These are phyloP conservation scores for Vireo altiloquus DNA, from an alignment of 2,113 vertebrate species.

Conservation along the genomic window DNA sequence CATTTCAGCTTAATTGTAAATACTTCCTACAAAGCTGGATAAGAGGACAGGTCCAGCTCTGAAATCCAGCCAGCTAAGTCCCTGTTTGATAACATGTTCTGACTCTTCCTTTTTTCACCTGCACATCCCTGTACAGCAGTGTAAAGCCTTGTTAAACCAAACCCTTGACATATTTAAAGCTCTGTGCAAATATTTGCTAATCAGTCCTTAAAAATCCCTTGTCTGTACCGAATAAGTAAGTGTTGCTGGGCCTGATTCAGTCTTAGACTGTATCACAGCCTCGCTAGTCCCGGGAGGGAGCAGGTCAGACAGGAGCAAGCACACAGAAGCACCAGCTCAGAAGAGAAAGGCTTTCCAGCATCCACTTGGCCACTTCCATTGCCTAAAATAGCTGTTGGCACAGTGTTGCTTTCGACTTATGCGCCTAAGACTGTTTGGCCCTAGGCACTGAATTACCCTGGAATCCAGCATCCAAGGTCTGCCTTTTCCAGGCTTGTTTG, in stretches of 20 bases:
- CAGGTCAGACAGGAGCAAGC: not conserved
- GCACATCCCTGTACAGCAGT: not conserved
- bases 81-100: not conserved
- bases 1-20: not conserved
- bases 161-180: not conserved
- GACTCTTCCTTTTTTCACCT: not conserved
- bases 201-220: constrained; percentile 17
- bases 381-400: not conserved
- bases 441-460: not conserved
- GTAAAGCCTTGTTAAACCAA: constrained; percentile 5
- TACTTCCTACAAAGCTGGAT: not conserved
- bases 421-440: not conserved
- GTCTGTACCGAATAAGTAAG: not conserved
- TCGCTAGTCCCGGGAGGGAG: not conserved
- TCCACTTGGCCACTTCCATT: not conserved
- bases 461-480: not conserved
- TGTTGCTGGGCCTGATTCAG: not conserved
- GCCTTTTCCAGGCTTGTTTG: not conserved
- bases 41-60: not conserved
- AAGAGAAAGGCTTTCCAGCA: not conserved
- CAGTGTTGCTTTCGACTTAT: not conserved
- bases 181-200: constrained; percentile 53
- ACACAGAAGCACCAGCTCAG: not conserved
- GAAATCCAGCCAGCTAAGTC: not conserved
- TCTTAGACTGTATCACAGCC: not conserved